Evolutionary conservation across 2,113 vertebrate genomes (phyloP).

Genomic region (Eretmodus cyanostictus): DNA sequence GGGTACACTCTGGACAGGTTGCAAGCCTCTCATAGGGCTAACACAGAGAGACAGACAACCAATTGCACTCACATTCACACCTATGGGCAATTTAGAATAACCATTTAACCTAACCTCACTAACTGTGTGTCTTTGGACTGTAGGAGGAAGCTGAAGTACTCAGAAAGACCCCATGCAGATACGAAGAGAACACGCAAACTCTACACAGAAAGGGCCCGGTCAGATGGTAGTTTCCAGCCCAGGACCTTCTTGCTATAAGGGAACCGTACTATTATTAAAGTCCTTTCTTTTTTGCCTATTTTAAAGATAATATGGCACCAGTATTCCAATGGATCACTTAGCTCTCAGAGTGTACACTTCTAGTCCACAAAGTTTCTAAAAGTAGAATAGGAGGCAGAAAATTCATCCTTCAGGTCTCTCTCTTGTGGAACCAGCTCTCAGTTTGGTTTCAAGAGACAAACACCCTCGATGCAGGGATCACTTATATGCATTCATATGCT

Average conservation of each 20-base stretch:
- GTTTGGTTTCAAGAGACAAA: not conserved
- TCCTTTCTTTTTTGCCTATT: not conserved
- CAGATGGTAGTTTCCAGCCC: not conserved
- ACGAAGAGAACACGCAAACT: not conserved
- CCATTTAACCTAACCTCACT: not conserved
- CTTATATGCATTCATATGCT: not conserved
- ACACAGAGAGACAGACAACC: not conserved
- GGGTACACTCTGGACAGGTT: not conserved
- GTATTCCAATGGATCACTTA: not conserved
- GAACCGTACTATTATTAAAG: not conserved
- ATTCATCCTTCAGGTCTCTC: not conserved
- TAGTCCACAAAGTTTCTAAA: not conserved
- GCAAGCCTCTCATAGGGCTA: not conserved
- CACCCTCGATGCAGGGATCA: not conserved
- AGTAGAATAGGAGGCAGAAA: not conserved
- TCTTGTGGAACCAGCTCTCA: not conserved
- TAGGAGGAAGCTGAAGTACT: not conserved
- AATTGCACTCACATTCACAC: not conserved
- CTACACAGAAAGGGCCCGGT: not conserved
- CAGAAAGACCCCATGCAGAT: not conserved
- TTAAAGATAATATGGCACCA: not conserved
- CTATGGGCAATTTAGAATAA: not conserved
- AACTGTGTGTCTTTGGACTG: not conserved
- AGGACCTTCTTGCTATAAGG: not conserved
- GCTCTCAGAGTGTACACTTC: not conserved